phyloP scores from a whole-genome alignment of 2,888 invertebrate genomes.

The Slavum lentiscoides region DNA sequence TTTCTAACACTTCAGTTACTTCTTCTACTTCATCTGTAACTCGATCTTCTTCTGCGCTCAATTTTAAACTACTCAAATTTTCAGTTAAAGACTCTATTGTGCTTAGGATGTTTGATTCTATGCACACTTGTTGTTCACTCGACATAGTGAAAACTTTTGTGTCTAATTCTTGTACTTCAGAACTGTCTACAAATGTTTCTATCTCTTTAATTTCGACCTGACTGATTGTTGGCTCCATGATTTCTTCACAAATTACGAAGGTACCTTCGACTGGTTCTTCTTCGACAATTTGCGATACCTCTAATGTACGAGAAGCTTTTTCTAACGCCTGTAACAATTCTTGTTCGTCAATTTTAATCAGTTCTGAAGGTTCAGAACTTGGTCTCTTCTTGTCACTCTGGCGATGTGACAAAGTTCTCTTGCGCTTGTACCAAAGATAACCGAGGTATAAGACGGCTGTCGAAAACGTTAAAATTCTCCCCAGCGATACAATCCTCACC shows the following conservation, averaged over 20 bases:
- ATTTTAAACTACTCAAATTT: constrained; percentile 24
- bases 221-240: constrained; percentile 33
- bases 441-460: constrained; percentile 78
- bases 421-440: constrained; percentile 81
- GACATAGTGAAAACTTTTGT: not conserved
- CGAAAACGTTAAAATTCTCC: constrained; percentile 73
- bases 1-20: not conserved
- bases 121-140: not conserved
- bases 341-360: constrained; percentile 38
- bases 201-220: constrained; percentile 15
- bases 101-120: constrained; percentile 1
- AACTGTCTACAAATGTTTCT: constrained; percentile 12
- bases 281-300: constrained; percentile 12
- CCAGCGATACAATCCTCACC: constrained; percentile 51
- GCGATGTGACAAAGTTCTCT: constrained; percentile 68
- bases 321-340: constrained; percentile 38
- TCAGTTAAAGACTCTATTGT: constrained; percentile 25
- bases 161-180: constrained; percentile 7
- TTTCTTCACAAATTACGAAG: constrained; percentile 7
- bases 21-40: not conserved
- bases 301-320: constrained; percentile 27
- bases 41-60: constrained; percentile 5
- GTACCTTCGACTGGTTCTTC: constrained; percentile 10
- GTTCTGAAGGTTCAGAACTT: constrained; percentile 42
- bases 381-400: constrained; percentile 49